A percentile compares a stretch with the other conserved stretches of the same genome.
phyloP scores from a whole-genome alignment of 2,113 vertebrate species.

The Hippocampus comes region DNA sequence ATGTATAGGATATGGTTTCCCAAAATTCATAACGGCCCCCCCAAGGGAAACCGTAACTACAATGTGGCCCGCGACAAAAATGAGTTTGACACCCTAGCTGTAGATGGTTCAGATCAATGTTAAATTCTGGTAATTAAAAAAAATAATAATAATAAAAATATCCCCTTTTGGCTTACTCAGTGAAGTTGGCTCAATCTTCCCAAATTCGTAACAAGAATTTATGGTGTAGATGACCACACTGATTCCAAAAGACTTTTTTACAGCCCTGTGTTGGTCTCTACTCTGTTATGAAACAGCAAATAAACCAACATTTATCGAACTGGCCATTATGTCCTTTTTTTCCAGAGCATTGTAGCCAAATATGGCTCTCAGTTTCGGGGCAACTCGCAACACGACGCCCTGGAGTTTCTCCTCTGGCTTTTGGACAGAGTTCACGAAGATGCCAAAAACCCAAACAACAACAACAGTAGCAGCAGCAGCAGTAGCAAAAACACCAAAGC shows the following conservation, averaged over 20 bases:
- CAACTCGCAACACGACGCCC: conserved; percentile 88
- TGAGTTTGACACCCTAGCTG: too few species aligned
- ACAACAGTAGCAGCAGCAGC: conserved; percentile 65
- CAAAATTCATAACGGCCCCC: too few species aligned
- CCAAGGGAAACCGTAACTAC: too few species aligned
- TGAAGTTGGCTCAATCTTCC: too few species aligned
- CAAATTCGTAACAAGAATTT: too few species aligned
- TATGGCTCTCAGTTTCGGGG: conserved; percentile 88
- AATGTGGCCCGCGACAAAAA: too few species aligned
- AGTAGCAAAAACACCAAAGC: conserved; percentile 52
- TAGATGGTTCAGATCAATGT: too few species aligned
- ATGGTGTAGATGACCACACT: neutral
- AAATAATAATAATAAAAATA: too few species aligned
- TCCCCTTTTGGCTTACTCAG: too few species aligned
- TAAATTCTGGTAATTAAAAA: too few species aligned
- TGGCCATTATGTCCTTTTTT: conserved; percentile 17
- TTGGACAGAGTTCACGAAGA: conserved; percentile 90
- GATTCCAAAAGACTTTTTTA: neutral
- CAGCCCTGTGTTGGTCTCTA: neutral
- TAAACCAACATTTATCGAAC: neutral
- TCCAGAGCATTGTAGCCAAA: conserved; percentile 86
- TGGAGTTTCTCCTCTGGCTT: conserved; percentile 95
- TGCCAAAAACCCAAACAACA: conserved; percentile 66
- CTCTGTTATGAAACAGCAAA: neutral
- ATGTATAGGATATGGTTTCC: too few species aligned